Conservation (phyloP, 2,797 vertebrate species). For the Lepus townsendii region DNA sequence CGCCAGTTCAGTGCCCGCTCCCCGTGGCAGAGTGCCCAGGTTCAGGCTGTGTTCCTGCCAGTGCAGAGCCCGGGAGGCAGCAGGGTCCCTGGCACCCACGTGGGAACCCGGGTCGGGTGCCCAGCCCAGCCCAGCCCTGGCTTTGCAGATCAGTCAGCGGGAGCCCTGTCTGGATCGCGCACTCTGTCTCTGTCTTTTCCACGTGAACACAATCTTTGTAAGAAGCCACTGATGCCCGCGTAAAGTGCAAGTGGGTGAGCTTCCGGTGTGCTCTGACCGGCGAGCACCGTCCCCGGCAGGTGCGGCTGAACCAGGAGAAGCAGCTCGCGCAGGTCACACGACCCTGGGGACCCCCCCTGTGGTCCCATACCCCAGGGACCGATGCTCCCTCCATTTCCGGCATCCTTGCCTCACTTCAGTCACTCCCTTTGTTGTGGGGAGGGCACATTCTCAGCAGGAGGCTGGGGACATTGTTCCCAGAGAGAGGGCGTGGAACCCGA, state of each 20-base stretch:
- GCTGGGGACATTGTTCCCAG: background rate
- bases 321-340: background rate
- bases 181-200: too few species aligned
- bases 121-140: too few species aligned
- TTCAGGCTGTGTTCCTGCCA: too few species aligned
- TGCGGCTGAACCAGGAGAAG: background rate
- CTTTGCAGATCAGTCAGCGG: too few species aligned
- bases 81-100: too few species aligned
- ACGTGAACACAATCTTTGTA: too few species aligned
- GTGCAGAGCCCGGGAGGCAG: too few species aligned
- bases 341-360: background rate
- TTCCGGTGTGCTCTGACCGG: background rate
- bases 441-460: background rate
- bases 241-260: background rate
- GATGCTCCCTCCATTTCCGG: accelerated
- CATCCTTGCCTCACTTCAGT: background rate
- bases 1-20: too few species aligned
- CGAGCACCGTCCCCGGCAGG: background rate
- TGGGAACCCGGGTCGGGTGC: too few species aligned
- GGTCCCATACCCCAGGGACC: accelerated
- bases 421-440: background rate
- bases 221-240: background rate
- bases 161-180: too few species aligned
- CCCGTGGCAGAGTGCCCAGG: too few species aligned
- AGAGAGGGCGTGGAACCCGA: background rate